These are phyloP conservation scores for Champsocephalus gunnari DNA, from an alignment of 2,797 vertebrate genomes.

Conservation along the genomic window DNA sequence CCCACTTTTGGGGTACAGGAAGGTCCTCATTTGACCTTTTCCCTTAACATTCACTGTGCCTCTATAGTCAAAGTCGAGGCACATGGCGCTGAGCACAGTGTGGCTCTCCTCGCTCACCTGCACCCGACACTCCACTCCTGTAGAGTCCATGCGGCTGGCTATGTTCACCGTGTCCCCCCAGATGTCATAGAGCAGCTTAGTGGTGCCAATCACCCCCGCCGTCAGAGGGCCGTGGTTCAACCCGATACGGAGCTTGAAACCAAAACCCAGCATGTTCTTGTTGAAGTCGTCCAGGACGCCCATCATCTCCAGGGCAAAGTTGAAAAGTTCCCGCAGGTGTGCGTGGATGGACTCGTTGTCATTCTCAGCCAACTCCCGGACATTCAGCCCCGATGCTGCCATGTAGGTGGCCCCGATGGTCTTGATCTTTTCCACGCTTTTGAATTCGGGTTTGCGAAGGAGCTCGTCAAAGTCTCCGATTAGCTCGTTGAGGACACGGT, in stretches of 20 bases:
- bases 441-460: slow-evolving; percentile 89
- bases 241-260: slow-evolving; percentile 96
- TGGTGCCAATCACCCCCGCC: slow-evolving; percentile 97
- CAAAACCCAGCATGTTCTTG: slow-evolving; percentile 99
- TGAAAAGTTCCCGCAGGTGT: slow-evolving; percentile 93
- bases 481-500: slow-evolving; percentile 96
- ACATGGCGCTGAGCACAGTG: slow-evolving; percentile 91
- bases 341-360: slow-evolving; percentile 86
- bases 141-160: slow-evolving; percentile 98
- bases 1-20: slow-evolving; percentile 93
- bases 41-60: slow-evolving; percentile 99
- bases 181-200: slow-evolving; percentile 97
- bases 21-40: slow-evolving; percentile 99
- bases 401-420: slow-evolving; percentile 99
- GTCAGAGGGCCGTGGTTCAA: slow-evolving; percentile 98
- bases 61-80: slow-evolving; percentile 96
- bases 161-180: slow-evolving; percentile 99
- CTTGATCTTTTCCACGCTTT: slow-evolving; percentile 97
- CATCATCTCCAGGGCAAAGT: slow-evolving; percentile 99
- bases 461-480: slow-evolving; percentile 98
- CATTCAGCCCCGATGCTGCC: slow-evolving; percentile 95
- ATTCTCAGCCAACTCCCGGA: slow-evolving; percentile 85
- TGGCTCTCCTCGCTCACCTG: slow-evolving; percentile 99
- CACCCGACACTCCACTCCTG: slow-evolving; percentile 95
- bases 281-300: slow-evolving; percentile 98